phyloP scores from a whole-genome alignment of 2,888 invertebrate genomes.

The Lithophane ornitopus region DNA sequence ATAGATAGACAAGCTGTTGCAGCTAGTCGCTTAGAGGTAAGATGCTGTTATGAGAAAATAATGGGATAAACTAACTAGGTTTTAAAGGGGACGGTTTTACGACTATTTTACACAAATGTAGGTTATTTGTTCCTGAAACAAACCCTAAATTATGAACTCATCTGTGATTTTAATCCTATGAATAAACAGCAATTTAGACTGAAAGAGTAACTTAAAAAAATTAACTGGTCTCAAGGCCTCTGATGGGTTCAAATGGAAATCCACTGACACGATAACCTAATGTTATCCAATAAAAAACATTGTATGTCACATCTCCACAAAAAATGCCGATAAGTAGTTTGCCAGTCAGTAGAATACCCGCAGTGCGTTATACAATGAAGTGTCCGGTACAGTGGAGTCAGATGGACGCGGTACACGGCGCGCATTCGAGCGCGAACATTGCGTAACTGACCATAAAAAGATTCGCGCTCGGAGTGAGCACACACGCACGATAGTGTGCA shows the following conservation, averaged over 20 bases:
- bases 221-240: not conserved
- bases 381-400: slow-evolving; percentile 45
- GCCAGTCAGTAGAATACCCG: slow-evolving; percentile 10
- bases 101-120: not conserved
- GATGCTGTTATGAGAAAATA: not conserved
- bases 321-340: slow-evolving; percentile 11
- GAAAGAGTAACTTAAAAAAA: not conserved
- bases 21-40: slow-evolving; percentile 1
- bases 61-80: not conserved
- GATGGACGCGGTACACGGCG: slow-evolving; percentile 42
- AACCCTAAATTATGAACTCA: not conserved
- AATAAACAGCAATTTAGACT: not conserved
- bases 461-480: slow-evolving; percentile 61
- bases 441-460: slow-evolving; percentile 68
- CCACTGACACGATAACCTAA: not conserved
- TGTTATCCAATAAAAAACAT: slow-evolving; percentile 10
- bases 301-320: not conserved
- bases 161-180: not conserved
- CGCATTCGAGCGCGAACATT: slow-evolving; percentile 58
- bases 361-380: slow-evolving; percentile 51
- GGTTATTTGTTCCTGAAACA: not conserved
- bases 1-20: slow-evolving; percentile 18
- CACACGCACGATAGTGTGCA: slow-evolving; percentile 56
- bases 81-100: not conserved
- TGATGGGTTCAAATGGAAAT: not conserved